A percentile compares a stretch with the other conserved stretches of the same genome.
These are phyloP conservation scores for Drosophila micromelanica DNA, from an alignment of 1,140 invertebrate species.

Conservation along the genomic window DNA sequence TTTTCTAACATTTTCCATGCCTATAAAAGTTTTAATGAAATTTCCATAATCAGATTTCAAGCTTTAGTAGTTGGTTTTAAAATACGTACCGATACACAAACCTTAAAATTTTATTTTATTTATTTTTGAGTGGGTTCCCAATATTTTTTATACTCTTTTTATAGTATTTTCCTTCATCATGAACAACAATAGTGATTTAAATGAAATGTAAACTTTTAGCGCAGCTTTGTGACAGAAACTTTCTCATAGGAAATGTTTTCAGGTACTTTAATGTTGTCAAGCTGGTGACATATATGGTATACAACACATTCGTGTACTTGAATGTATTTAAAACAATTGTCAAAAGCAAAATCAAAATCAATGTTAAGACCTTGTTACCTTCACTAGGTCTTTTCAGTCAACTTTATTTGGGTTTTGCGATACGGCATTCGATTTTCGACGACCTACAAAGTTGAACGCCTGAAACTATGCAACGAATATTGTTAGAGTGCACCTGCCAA, in stretches of 20 bases:
- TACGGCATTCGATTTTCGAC: slow-evolving; percentile 52
- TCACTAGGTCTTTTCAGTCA: slow-evolving; percentile 19
- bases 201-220: no score
- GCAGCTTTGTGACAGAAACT: no score
- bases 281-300: slow-evolving; percentile 24
- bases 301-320: not conserved
- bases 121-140: not conserved
- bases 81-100: not conserved
- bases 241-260: not conserved
- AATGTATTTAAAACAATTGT: slow-evolving; percentile 27
- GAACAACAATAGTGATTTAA: no score
- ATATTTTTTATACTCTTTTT: no score
- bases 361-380: slow-evolving; percentile 59
- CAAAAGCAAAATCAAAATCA: slow-evolving; percentile 58
- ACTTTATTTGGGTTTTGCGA: slow-evolving; percentile 24
- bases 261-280: slow-evolving; percentile 43
- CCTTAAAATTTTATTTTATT: slow-evolving; percentile 7
- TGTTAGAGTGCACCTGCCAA: slow-evolving; percentile 45
- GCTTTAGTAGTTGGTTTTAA: not conserved
- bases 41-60: slow-evolving; percentile 70
- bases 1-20: slow-evolving; percentile 60
- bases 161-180: no score
- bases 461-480: slow-evolving; percentile 47
- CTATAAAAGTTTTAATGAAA: slow-evolving; percentile 71
- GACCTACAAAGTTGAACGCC: slow-evolving; percentile 59